These are phyloP conservation scores for Ariolimax columbianus DNA, from an alignment of 2,888 invertebrate species.

Conservation along the genomic window DNA sequence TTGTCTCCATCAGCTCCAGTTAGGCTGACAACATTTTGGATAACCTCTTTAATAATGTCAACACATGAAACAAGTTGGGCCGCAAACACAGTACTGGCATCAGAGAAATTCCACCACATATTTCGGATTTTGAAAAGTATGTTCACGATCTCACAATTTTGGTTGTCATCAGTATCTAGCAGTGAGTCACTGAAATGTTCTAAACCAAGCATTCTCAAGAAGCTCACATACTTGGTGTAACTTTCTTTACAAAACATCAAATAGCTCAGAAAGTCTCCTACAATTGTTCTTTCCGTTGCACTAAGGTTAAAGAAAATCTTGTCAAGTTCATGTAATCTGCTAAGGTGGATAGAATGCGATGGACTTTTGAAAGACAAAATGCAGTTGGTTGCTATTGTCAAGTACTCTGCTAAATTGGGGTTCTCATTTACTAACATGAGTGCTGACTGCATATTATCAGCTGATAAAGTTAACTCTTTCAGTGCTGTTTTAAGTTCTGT, in stretches of 20 bases:
- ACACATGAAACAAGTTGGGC: background rate
- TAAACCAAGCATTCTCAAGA: background rate
- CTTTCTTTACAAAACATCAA: constrained; percentile 22
- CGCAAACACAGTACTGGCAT: constrained; percentile 23
- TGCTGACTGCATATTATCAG: background rate
- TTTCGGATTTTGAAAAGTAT: background rate
- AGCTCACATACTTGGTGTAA: constrained; percentile 9
- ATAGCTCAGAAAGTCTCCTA: constrained; percentile 28
- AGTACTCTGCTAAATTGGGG: background rate
- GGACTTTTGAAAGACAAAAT: constrained; percentile 17
- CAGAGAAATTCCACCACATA: constrained; percentile 47
- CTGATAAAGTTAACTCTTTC: constrained; percentile 1
- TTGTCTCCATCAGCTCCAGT: constrained; percentile 7
- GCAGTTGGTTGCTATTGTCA: constrained; percentile 6
- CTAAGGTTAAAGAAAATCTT: background rate
- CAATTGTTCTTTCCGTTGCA: background rate
- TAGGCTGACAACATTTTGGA: constrained; percentile 30
- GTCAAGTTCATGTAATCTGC: constrained; percentile 1
- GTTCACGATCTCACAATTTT: background rate
- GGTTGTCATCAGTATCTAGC: background rate
- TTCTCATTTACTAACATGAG: background rate
- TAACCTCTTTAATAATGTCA: constrained; percentile 31
- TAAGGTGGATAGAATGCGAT: background rate
- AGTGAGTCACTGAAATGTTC: constrained; percentile 30
- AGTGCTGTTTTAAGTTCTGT: background rate